Base-by-base conservation (phyloP, 2,888 invertebrate genomes). In the Pilophorus perplexus region DNA sequence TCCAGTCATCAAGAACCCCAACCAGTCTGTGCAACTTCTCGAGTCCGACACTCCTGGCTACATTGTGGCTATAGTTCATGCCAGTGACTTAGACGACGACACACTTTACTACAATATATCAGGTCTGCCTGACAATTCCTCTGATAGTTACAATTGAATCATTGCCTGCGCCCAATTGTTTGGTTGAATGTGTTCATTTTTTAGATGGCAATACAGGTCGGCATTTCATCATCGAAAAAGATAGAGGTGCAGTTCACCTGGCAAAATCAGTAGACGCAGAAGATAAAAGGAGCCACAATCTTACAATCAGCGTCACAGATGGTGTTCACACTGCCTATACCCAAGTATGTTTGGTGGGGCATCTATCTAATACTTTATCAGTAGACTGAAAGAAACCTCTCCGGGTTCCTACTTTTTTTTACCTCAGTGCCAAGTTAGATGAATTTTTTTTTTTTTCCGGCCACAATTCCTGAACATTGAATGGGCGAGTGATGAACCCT, bases 71-170 rank as follows among this genome's bases (percentile, higher is more conserved):
- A 83, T 91, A 69, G 83, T 95, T 74, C 88, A 90, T 74, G 94
- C 93, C 4, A 79, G 81, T 37, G 94, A 95, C 78, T 84, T 85
- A 54, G 94, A 95, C 75, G 85, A 85, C 46, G 91, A 94, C 76
- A 82, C 85, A 66, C 80, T 97, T 71, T 95, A 93, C 89, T 96
- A 89, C 78, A 88, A 90, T 74, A 94, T 97, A 71, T 84, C 86
- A 67, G 88, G 89, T 90, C 48, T 12, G 33, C 10, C 10, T 33
- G 10, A 8, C 33, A 33, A 42, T 10, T 10, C 14, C 16, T 42
- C 44, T 16, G 16, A 2, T 48, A 48, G 22, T 48, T 6, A 10
- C 48, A 48, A 16, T 22, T 48, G 12, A 12, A 22, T 33, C 33
- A 12, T 33, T 33, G 33, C n/a, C n/a, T n/a, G n/a, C n/a, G n/a